Percentiles rank a stretch among this genome's conserved stretches.
Conservation (phyloP, 2,888 invertebrate genomes). For the Liodrosophila aerea region DNA sequence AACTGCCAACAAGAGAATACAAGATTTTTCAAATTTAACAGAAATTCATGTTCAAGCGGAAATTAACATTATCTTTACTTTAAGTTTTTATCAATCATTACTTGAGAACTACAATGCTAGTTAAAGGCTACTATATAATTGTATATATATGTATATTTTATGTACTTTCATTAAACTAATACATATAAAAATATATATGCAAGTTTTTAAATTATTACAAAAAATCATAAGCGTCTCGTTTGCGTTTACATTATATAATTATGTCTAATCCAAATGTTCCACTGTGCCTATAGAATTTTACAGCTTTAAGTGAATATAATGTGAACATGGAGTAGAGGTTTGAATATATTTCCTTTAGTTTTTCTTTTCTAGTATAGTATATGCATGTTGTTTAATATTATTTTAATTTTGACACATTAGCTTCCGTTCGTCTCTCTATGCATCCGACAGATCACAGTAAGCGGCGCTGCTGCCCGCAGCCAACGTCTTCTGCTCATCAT, state of each 20-base stretch:
- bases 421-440: constrained; percentile 44
- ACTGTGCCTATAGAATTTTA: constrained; percentile 2
- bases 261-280: constrained; percentile 14
- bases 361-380: constrained; percentile 4
- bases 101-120: constrained; percentile 22
- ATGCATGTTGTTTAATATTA: neutral
- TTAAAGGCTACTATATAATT: constrained; percentile 28
- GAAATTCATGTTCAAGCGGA: constrained; percentile 26
- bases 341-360: neutral
- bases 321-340: no score
- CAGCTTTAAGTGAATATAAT: neutral
- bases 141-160: constrained; percentile 22
- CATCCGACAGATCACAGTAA: constrained; percentile 78
- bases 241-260: constrained; percentile 55
- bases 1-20: constrained; percentile 60
- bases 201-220: constrained; percentile 44
- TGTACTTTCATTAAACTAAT: constrained; percentile 27
- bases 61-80: constrained; percentile 22
- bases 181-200: constrained; percentile 58
- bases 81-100: no score
- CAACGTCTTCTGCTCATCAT: constrained; percentile 69
- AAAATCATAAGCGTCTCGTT: constrained; percentile 76
- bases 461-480: constrained; percentile 40
- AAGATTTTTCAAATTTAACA: constrained; percentile 19
- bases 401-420: constrained; percentile 61